These are phyloP conservation scores for Pedionomus torquatus DNA, from an alignment of 2,113 vertebrate species.

Conservation along the genomic window DNA sequence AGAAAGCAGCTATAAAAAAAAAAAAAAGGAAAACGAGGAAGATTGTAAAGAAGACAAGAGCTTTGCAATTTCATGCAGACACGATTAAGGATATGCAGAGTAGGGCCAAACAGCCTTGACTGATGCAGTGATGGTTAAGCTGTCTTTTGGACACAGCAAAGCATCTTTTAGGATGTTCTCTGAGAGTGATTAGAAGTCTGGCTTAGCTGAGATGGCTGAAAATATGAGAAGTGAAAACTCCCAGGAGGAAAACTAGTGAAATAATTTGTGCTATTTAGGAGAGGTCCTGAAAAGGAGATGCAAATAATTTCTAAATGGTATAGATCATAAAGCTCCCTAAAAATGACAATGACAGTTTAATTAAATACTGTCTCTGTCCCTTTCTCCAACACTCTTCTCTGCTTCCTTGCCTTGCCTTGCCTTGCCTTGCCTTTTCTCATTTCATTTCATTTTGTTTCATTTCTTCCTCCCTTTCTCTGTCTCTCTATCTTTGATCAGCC, in stretches of 20 bases:
- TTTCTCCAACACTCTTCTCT: neutral
- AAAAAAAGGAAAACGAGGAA: neutral
- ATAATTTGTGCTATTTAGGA: neutral
- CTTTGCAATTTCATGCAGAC: neutral
- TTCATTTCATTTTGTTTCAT: fast-evolving
- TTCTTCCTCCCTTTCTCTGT: neutral
- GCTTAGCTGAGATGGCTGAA: neutral
- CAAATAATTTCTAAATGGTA: neutral
- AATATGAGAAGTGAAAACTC: neutral
- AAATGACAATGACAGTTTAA: neutral
- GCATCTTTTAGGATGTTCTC: neutral
- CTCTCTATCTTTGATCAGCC: neutral
- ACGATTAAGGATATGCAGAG: neutral
- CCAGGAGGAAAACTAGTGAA: neutral
- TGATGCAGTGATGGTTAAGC: neutral
- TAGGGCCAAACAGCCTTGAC: neutral
- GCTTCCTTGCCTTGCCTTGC: no score
- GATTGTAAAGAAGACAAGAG: neutral
- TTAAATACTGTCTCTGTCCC: neutral
- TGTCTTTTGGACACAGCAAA: neutral
- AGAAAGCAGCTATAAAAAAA: neutral
- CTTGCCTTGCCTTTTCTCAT: no score
- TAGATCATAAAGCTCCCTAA: neutral
- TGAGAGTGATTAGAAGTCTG: neutral
- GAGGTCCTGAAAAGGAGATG: neutral